Base-by-base conservation (phyloP, 2,113 vertebrate genomes). In the Engraulis encrasicolus region DNA sequence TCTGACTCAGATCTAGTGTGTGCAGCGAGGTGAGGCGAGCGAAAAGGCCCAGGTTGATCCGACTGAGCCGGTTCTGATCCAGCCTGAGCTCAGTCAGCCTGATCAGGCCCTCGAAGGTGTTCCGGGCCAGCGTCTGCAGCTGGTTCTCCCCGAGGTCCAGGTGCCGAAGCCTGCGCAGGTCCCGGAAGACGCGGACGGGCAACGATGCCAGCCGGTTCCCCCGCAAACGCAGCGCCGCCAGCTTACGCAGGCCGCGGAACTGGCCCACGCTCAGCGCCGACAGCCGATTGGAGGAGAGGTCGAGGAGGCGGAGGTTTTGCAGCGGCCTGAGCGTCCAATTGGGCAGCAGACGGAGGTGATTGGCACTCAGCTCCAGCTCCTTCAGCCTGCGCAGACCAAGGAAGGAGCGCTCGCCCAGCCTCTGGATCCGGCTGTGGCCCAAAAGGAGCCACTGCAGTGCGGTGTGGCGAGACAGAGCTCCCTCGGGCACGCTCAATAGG, bases 41-140 rank as follows among this genome's bases (percentile, higher is more conserved):
- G 18, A 74, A 74, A 27, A 74, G 66, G 66, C 66, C 66, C 66
- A 74, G 17, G 66, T 74, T 74, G 66, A 74, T 27, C 66, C 66
- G 66, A 31, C 34, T 74, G 66, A 74, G 66, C 31, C 66, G 12
- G 66, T 74, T 74, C 66, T 36, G 66, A 31, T 74, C 66, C 9
- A 74, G 66, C 27, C 66, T 74, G 27, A 74, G 66, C 14, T 74
- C 66, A 0, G 66, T 74, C 27, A 74, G 66, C 27, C 66, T 74
- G 18, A 74, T 27, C 12, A 74, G 66, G 14, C 66, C 66, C 27
- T 34, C 66, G 15, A 74, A 74, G 1, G 66, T 31, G 34, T 74
- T 74, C 27, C 66, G 15, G 27, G 66, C 66, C 66, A 74, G 66
- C 15, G 66, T 74, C 31, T 36, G 27, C 66, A 74, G 27, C 15